These are phyloP conservation scores for Mormyrus iriodes DNA, from an alignment of 2,113 vertebrate genomes.

Conservation along the genomic window DNA sequence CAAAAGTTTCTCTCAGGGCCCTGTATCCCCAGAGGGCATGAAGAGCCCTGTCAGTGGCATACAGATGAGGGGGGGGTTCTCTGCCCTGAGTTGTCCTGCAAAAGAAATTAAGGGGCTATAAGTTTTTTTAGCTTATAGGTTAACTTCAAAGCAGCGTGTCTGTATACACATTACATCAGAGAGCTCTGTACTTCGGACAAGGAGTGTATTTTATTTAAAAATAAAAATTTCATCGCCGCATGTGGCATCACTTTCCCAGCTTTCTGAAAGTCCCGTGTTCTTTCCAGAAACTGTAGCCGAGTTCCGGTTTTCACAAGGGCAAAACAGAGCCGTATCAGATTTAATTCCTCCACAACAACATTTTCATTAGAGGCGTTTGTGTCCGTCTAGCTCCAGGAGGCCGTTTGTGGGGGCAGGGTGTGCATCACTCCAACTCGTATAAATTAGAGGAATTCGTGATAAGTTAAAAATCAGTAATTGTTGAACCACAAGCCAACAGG, in stretches of 20 bases:
- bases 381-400: neutral
- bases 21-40: conserved; percentile 28
- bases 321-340: neutral
- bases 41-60: conserved; percentile 16
- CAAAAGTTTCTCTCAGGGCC: conserved; percentile 52
- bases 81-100: conserved; percentile 29
- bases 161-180: neutral
- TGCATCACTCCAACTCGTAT: neutral
- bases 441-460: neutral
- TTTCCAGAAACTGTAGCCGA: neutral
- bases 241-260: neutral
- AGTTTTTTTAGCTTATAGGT: neutral
- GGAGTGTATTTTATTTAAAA: neutral
- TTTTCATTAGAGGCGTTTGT: neutral
- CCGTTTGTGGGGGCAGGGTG: neutral
- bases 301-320: neutral
- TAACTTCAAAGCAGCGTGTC: neutral
- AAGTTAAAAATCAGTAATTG: neutral
- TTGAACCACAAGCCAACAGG: neutral
- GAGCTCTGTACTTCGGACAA: neutral
- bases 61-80: neutral
- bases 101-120: conserved; percentile 49
- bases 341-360: neutral
- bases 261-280: neutral
- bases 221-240: neutral